Percentiles rank a stretch among this genome's conserved stretches.
Conservation (phyloP, 2,888 invertebrate species). For the Heliconius cydno region DNA sequence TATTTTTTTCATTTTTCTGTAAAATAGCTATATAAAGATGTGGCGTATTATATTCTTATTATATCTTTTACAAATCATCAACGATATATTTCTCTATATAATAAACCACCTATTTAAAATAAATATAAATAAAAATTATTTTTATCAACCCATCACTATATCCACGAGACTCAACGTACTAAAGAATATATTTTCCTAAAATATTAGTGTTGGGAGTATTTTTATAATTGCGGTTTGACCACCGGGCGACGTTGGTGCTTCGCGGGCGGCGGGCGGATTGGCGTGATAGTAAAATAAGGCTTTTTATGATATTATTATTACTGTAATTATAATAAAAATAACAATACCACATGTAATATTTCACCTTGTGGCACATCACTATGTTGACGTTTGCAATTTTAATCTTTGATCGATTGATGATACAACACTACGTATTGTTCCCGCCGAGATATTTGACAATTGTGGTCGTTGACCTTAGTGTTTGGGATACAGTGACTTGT, state of each 20-base stretch:
- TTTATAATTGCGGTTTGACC: conserved; percentile 71
- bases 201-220: conserved; percentile 51
- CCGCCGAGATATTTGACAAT: not conserved
- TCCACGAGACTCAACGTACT: conserved; percentile 5
- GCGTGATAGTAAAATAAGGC: conserved; percentile 56
- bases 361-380: conserved; percentile 56
- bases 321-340: conserved; percentile 2
- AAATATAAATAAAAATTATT: conserved; percentile 19
- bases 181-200: conserved; percentile 44
- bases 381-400: conserved; percentile 57
- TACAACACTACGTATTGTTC: conserved; percentile 43
- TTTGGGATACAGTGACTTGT: not conserved
- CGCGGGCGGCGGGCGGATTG: conserved; percentile 53
- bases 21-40: not conserved
- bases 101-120: not conserved
- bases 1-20: not conserved
- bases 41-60: not conserved
- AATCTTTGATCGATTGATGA: conserved; percentile 41
- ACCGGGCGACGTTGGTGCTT: conserved; percentile 80
- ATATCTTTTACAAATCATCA: conserved; percentile 1
- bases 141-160: conserved; percentile 6
- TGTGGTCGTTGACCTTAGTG: conserved; percentile 4
- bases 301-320: conserved; percentile 51
- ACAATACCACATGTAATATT: conserved; percentile 52
- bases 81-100: not conserved